Evolutionary conservation across 1,140 invertebrate genomes (phyloP).

Genomic region (Alviniconcha marisindica): DNA sequence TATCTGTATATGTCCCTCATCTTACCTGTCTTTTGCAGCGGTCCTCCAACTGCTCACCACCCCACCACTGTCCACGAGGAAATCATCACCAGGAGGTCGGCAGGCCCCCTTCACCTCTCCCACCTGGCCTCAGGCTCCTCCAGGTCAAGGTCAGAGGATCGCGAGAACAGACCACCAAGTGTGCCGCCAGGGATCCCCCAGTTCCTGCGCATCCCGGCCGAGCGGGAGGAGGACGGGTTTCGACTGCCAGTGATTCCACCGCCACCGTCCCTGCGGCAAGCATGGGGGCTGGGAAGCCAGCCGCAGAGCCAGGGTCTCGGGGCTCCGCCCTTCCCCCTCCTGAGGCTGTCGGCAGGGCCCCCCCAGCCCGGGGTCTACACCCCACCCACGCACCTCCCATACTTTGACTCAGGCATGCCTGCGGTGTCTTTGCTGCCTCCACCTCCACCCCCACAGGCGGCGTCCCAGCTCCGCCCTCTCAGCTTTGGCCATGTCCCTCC

Average conservation of each 20-base stretch:
- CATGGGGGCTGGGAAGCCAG: constrained; percentile 41
- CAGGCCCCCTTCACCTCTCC: constrained; percentile 17
- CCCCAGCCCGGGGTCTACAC: constrained; percentile 6
- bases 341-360: constrained; percentile 7
- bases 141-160: constrained; percentile 6
- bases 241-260: constrained; percentile 53
- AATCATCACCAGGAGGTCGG: background rate
- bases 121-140: background rate
- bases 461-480: background rate
- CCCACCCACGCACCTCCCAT: background rate
- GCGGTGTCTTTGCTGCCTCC: background rate
- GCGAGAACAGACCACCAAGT: background rate
- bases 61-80: background rate
- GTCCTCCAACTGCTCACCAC: too few species aligned
- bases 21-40: too few species aligned
- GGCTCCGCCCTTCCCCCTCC: background rate
- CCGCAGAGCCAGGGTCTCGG: background rate
- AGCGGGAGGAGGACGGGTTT: constrained; percentile 53
- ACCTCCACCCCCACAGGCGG: background rate
- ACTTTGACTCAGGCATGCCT: too few species aligned
- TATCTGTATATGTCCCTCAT: too few species aligned
- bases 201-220: constrained; percentile 62
- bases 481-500: constrained; percentile 18
- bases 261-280: constrained; percentile 35
- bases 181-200: constrained; percentile 46